Conservation (phyloP, 2,113 vertebrate species). For the Ranitomeya imitator region DNA sequence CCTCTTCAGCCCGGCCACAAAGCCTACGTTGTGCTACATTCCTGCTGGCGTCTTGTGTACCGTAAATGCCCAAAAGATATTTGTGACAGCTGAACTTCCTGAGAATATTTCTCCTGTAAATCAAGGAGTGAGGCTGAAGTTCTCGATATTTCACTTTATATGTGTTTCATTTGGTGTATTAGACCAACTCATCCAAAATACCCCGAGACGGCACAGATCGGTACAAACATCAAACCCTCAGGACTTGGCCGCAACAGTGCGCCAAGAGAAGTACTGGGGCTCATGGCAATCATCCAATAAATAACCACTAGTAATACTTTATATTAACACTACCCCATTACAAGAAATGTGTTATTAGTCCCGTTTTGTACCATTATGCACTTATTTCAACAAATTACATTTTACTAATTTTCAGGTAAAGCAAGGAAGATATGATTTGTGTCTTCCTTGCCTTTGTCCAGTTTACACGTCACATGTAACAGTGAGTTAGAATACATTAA, state of each 20-base stretch:
- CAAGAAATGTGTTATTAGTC: not conserved
- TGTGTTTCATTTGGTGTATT: not conserved
- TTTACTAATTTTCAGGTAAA: not conserved
- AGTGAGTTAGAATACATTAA: too few species aligned
- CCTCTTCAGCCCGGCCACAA: conserved; percentile 70
- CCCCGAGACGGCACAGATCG: not conserved
- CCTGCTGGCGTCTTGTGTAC: conserved; percentile 63
- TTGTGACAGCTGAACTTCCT: conserved; percentile 76
- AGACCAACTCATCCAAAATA: not conserved
- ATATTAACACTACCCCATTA: not conserved
- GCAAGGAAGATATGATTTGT: too few species aligned
- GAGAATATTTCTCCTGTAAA: conserved; percentile 28
- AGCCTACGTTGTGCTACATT: conserved; percentile 66
- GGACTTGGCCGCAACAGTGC: not conserved
- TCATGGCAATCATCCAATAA: not conserved
- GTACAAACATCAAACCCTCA: not conserved
- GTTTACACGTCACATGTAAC: too few species aligned
- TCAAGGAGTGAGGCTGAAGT: not conserved
- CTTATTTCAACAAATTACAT: too few species aligned
- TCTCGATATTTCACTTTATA: conserved; percentile 1
- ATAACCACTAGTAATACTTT: not conserved
- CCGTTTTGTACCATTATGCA: too few species aligned
- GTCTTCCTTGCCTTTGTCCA: too few species aligned
- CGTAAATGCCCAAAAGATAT: conserved; percentile 70
- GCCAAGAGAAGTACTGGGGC: too few species aligned